Percentiles rank a stretch among this genome's conserved stretches.
Evolutionary conservation across 2,888 invertebrate species (phyloP).

Genomic region (Polyommatus icarus): DNA sequence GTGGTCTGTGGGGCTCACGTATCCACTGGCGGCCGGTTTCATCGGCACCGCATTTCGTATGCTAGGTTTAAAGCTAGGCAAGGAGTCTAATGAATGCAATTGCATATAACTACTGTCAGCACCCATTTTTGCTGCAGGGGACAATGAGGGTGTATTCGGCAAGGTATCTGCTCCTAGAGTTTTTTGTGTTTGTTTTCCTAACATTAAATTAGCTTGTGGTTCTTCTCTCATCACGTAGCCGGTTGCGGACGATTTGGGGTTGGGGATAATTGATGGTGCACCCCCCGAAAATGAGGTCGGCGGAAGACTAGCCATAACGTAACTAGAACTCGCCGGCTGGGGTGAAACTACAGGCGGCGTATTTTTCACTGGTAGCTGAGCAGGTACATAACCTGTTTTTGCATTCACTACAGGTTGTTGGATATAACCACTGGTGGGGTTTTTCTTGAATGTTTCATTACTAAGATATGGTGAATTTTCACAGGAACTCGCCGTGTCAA

Average conservation of each 20-base stretch:
- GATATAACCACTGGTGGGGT: constrained; percentile 60
- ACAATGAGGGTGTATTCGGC: constrained; percentile 72
- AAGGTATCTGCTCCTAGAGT: constrained; percentile 68
- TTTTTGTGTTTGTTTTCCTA: constrained; percentile 61
- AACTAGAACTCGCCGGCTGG: constrained; percentile 65
- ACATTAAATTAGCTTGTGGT: constrained; percentile 57
- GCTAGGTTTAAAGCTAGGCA: constrained; percentile 67
- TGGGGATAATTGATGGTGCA: constrained; percentile 50
- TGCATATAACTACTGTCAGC: constrained; percentile 71
- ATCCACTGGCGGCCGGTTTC: constrained; percentile 62
- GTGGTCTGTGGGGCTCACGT: constrained; percentile 68
- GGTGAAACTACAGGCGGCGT: constrained; percentile 45
- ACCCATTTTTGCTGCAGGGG: constrained; percentile 59
- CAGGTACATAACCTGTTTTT: constrained; percentile 56
- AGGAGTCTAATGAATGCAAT: constrained; percentile 66
- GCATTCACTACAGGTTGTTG: constrained; percentile 55
- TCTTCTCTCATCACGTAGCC: constrained; percentile 71
- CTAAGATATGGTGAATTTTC: constrained; percentile 62
- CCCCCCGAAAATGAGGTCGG: constrained; percentile 67
- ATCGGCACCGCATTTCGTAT: constrained; percentile 58
- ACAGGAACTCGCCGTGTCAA: constrained; percentile 57
- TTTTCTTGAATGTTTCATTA: constrained; percentile 61
- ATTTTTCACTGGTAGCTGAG: constrained; percentile 52
- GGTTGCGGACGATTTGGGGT: constrained; percentile 55
- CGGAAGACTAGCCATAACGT: constrained; percentile 70